A percentile compares a stretch with the other conserved stretches of the same genome.
These are phyloP conservation scores for Phenganax stokvisi DNA, from an alignment of 92 coral and sea anemone species.

Conservation along the genomic window DNA sequence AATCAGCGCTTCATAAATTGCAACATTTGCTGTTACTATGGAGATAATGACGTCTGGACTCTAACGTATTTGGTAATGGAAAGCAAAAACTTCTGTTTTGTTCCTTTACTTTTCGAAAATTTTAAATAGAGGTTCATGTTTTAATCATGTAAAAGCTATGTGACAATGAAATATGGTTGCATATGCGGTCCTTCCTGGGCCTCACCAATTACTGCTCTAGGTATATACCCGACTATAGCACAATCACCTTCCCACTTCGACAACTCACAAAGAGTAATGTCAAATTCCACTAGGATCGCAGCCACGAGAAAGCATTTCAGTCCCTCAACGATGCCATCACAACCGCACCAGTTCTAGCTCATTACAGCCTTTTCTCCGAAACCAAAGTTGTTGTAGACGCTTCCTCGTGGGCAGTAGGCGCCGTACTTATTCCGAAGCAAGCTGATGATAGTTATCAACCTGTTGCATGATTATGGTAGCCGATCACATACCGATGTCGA, in stretches of 20 bases:
- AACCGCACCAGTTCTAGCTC: slow-evolving; percentile 10
- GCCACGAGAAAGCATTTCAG: slow-evolving; percentile 41
- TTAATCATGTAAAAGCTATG: too few relatives aligned
- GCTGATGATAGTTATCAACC: slow-evolving; percentile 40
- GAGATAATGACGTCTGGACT: too few relatives aligned
- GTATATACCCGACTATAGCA: slow-evolving; percentile 52
- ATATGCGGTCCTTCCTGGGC: slow-evolving; percentile 50
- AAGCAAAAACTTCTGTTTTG: too few relatives aligned
- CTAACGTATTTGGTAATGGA: too few relatives aligned
- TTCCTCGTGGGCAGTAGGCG: slow-evolving; percentile 50
- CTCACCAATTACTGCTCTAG: slow-evolving; percentile 37
- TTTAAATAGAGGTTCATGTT: too few relatives aligned
- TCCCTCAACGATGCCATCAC: slow-evolving; percentile 32
- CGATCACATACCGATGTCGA: slow-evolving; percentile 45
- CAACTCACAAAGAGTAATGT: slow-evolving; percentile 42
- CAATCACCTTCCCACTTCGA: slow-evolving; percentile 41
- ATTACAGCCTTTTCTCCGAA: slow-evolving; percentile 10
- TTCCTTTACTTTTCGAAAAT: too few relatives aligned
- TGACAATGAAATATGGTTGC: background rate
- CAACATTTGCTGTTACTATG: too few relatives aligned
- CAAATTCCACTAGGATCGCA: slow-evolving; percentile 39
- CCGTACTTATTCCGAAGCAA: slow-evolving; percentile 47
- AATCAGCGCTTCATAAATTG: too few relatives aligned
- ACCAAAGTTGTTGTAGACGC: slow-evolving; percentile 42
- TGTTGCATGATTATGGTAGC: slow-evolving; percentile 41